Conservation (phyloP, 2,113 vertebrate genomes). For the Struthidea cinerea region DNA sequence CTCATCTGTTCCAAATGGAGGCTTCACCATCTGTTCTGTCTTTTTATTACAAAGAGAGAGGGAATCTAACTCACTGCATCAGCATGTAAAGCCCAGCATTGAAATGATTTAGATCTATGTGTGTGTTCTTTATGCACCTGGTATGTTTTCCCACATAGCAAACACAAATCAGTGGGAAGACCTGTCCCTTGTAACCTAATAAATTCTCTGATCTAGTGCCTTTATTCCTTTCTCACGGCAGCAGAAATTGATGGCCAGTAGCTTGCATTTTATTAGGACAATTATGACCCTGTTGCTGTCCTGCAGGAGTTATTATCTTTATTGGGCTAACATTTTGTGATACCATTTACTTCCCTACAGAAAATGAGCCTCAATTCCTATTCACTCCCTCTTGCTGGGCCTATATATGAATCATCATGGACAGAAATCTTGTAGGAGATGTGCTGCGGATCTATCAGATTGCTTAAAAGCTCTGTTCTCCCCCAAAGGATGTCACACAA, state of each 20-base stretch:
- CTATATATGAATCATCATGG: neutral
- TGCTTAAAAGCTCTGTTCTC: neutral
- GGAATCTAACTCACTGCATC: neutral
- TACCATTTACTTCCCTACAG: neutral
- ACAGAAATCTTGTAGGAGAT: neutral
- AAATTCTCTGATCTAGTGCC: neutral
- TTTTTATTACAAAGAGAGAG: constrained; percentile 33
- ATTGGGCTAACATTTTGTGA: neutral
- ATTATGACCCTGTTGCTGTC: constrained; percentile 33
- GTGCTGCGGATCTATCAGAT: neutral
- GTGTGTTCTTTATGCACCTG: constrained; percentile 23
- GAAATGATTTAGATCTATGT: neutral
- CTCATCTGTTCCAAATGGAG: constrained; percentile 27
- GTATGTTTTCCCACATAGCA: constrained; percentile 46
- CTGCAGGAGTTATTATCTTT: constrained; percentile 10
- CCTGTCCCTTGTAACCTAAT: neutral
- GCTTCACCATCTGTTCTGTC: constrained; percentile 45
- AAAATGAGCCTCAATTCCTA: neutral
- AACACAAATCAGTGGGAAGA: constrained; percentile 43
- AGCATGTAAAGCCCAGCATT: neutral
- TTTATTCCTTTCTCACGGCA: neutral
- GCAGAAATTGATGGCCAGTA: constrained; percentile 43
- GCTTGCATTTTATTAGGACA: constrained; percentile 52
- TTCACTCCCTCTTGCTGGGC: neutral
- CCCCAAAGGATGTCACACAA: neutral